Base-by-base conservation (phyloP, 2,888 invertebrate species). In the Falcaria lacertinaria region DNA sequence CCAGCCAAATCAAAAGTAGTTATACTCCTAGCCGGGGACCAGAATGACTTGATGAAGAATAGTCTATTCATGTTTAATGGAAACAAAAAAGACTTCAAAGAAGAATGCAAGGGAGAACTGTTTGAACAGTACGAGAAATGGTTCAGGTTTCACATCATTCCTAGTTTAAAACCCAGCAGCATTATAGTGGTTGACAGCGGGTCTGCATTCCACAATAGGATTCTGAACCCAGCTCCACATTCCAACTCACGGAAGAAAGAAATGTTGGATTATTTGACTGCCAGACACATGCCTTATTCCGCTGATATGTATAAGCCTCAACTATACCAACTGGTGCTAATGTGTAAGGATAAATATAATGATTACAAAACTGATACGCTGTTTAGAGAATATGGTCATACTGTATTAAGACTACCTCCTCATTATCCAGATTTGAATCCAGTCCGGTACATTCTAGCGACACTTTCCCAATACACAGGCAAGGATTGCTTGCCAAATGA, bases 81-180 rank as follows among this genome's bases (percentile, higher is more conserved):
- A 0, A 60, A 52, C 42, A 67, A 63, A 47, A 61, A 57, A 46
- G 60, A 67, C 25, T 49, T 60, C 19, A 65, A 64, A 46, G 65
- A 65, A 32, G 64, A 64, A 33, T 52, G 42, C 14, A 61, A 56
- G 42, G 47, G 51, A 6, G 65, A 65, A 15, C 60, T 58, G 41
- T 68, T 60, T 33, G 64, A 65, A 34, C 63, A 63, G 36, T 60
- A 61, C 36, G 65, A 65, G 15, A 64, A 61, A 37, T 68, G 67
- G 65, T 54, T 57, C 13, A 61, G 62, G 42, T 57, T 52, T 16
- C 59, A 62, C 33, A 47, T 68, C n/a, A 36, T 65, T 5, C 64
- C 65, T n/a, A 49, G 40, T 19, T 48, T 65, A 34, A 62, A 63
- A 43, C 58, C 60, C 0, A 57, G 59, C 14, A 65, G 65, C 28